A percentile compares a stretch with the other conserved stretches of the same genome.
Conservation (phyloP, 2,888 invertebrate genomes). For the Amorpha juglandis region DNA sequence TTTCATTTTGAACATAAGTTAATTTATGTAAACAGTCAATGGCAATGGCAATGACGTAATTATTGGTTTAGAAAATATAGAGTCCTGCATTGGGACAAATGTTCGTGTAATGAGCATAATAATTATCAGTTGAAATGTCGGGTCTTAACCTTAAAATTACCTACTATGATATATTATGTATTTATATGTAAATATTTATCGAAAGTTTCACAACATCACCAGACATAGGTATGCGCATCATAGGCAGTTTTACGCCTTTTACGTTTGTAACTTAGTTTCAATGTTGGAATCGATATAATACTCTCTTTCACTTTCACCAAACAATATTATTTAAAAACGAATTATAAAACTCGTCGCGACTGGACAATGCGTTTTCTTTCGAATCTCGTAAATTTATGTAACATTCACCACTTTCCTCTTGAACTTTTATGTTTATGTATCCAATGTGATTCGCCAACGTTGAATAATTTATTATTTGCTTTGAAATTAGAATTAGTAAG, state of each 20-base stretch:
- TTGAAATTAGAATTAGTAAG: no score
- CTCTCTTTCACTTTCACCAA: constrained; percentile 17
- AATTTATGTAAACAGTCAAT: not conserved
- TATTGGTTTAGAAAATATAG: not conserved
- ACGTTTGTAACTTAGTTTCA: not conserved
- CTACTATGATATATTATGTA: no score
- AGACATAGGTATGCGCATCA: no score
- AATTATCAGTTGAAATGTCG: no score
- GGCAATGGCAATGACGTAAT: not conserved
- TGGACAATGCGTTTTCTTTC: constrained; percentile 14
- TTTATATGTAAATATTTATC: no score
- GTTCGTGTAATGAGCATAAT: no score
- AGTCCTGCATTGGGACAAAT: no score
- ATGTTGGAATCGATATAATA: not conserved
- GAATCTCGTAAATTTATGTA: constrained; percentile 18
- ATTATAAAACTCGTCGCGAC: constrained; percentile 8
- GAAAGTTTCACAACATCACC: no score
- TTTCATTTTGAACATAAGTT: not conserved
- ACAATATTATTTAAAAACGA: constrained; percentile 1
- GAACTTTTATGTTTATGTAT: constrained; percentile 32
- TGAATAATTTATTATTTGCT: constrained; percentile 4
- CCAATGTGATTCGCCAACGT: constrained; percentile 31
- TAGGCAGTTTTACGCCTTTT: not conserved
- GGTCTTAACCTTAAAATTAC: no score
- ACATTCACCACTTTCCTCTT: constrained; percentile 40